phyloP scores from a whole-genome alignment of 2,888 invertebrate genomes.

The Pyrrhosoma nymphula region DNA sequence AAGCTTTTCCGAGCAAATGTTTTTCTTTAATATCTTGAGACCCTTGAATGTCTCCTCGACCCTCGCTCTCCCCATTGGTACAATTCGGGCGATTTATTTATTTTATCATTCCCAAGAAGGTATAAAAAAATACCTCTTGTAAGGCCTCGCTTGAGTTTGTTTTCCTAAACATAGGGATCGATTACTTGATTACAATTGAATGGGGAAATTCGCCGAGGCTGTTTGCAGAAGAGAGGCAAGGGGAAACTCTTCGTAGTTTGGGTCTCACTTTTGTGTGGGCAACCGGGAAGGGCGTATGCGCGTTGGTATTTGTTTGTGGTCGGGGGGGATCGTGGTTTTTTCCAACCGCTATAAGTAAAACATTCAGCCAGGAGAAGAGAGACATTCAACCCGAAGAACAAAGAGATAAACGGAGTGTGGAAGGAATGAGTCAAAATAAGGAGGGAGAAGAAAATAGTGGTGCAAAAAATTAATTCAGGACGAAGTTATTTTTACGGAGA shows the following conservation, averaged over 20 bases:
- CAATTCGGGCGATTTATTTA: conserved; percentile 9
- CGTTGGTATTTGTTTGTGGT: not conserved
- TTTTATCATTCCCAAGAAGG: not conserved
- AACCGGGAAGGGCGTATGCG: not conserved
- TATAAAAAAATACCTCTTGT: not conserved
- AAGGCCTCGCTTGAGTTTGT: conserved; percentile 7
- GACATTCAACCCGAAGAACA: not conserved
- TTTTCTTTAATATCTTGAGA: conserved; percentile 31
- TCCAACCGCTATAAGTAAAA: not conserved
- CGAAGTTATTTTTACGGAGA: too few species aligned
- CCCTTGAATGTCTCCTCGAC: not conserved
- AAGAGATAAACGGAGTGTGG: not conserved
- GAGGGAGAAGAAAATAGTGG: not conserved
- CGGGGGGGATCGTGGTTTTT: not conserved
- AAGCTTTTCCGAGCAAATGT: not conserved
- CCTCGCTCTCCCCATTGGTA: not conserved
- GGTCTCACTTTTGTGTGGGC: not conserved
- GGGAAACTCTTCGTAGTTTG: not conserved
- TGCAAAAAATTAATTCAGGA: not conserved
- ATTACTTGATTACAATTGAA: conserved; percentile 61
- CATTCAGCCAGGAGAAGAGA: not conserved
- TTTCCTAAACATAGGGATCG: conserved; percentile 55
- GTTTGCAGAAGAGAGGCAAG: conserved; percentile 18
- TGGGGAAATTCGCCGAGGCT: conserved; percentile 35
- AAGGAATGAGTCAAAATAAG: not conserved